phyloP scores from a whole-genome alignment of 2,113 vertebrate genomes.

The Seriola dumerili region DNA sequence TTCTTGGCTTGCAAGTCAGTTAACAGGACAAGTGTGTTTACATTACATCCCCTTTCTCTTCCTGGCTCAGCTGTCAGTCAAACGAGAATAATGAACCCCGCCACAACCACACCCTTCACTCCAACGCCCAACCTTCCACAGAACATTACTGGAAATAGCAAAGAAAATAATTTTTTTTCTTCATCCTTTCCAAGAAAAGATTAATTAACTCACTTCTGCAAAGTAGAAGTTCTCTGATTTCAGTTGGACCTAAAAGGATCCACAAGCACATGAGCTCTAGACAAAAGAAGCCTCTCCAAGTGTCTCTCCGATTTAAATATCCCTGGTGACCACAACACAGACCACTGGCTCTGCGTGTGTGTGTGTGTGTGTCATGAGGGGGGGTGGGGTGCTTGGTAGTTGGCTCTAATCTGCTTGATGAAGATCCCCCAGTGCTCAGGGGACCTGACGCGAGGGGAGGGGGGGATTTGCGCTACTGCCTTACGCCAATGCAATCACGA shows the following conservation, averaged over 20 bases:
- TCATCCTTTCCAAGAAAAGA: background rate
- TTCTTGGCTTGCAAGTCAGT: background rate
- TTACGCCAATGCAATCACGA: conserved; percentile 71
- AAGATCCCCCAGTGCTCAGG: conserved; percentile 73
- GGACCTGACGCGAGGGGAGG: conserved; percentile 61
- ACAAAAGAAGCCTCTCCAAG: conserved; percentile 60
- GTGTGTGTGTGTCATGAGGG: conserved; percentile 35
- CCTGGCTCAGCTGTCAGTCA: conserved; percentile 22
- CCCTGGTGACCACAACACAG: conserved; percentile 71
- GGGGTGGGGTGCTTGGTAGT: conserved; percentile 54
- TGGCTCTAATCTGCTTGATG: conserved; percentile 81
- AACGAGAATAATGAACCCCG: background rate
- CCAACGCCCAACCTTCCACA: background rate
- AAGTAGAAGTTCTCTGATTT: conserved; percentile 27
- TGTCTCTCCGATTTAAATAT: conserved; percentile 70
- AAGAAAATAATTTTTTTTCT: background rate
- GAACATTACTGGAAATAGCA: background rate
- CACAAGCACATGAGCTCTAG: conserved; percentile 44
- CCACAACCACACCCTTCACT: background rate
- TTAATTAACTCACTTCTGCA: background rate
- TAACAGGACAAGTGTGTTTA: background rate
- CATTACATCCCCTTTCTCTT: background rate
- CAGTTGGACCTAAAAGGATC: conserved; percentile 36
- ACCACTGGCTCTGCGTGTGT: conserved; percentile 33
- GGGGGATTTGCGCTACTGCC: conserved; percentile 48